Evolutionary conservation across 2,888 invertebrate species (phyloP), one percentile per base, ranked within the genome.

Genomic region (Zaprionus obscuricornis): DNA sequence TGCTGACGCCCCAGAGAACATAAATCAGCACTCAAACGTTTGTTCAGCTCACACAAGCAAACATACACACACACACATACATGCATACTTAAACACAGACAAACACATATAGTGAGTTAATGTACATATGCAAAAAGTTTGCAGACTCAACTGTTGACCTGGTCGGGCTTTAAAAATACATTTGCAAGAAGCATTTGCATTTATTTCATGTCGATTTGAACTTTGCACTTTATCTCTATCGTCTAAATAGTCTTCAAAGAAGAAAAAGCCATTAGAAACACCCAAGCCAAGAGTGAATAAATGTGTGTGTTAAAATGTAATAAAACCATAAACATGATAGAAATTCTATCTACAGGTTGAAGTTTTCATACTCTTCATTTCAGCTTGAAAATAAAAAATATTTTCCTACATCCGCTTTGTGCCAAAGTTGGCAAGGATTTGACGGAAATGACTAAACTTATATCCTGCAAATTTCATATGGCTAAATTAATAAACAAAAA

Each of bases 21-120:
- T 75, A 75, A 83, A 79, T 76, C 84, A 83, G 33, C 57, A 51
- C 50, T 54, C 52, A 33, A 57, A 45, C 57, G 52, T 52, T 40
- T 51, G 34, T 47, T 57, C 26, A 63, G 52, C 59, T 47, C 26
- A 33, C 49, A 49, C 20, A 34, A 14, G 24, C 13, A 13, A 11
- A 45, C 13, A 17, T 8, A 37, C 7, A 16, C 24, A 20, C 6
- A 51, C 24, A 27, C 14, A 24, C 4, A 40, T n/a, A 47, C 13
- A 22, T n/a, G n/a, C 10, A 11, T 13, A 36, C 1, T 1, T 11
- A 10, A 2, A 8, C 3, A 33, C 7, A 24, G 13, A 11, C 7
- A 20, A 4, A 11, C 8, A 29, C 1, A 14, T 18, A 13, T 11
- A 29, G 7, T 24, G 7, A 43, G 14, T 39, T 33, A 26, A 29